These are phyloP conservation scores for Drosophila anomalata DNA, from an alignment of 2,888 invertebrate species.

Conservation along the genomic window DNA sequence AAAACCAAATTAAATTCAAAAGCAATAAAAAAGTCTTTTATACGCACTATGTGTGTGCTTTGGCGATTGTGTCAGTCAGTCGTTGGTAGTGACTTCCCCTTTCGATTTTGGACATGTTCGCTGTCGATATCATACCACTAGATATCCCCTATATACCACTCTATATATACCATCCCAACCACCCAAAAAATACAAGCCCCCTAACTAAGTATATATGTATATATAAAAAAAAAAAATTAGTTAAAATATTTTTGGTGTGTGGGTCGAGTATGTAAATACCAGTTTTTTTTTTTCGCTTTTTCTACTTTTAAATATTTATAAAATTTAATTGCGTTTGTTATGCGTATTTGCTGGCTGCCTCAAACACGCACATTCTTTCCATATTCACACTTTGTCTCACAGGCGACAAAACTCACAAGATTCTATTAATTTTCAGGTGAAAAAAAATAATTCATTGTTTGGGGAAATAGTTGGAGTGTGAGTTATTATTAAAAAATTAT, in stretches of 20 bases:
- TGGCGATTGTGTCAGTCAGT: constrained; percentile 43
- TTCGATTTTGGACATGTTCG: constrained; percentile 66
- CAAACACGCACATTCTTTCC: constrained; percentile 62
- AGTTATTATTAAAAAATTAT: too few species aligned
- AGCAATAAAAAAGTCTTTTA: constrained; percentile 61
- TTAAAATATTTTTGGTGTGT: constrained; percentile 30
- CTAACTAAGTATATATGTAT: background rate
- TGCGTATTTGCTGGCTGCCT: constrained; percentile 59
- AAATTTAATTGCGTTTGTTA: constrained; percentile 73
- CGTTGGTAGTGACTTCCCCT: constrained; percentile 56
- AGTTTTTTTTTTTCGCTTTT: constrained; percentile 18
- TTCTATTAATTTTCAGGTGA: background rate
- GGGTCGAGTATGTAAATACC: constrained; percentile 64
- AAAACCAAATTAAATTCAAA: constrained; percentile 68
- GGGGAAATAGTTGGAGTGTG: too few species aligned
- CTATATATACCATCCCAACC: constrained; percentile 3
- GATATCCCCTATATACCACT: background rate
- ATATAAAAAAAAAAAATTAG: background rate
- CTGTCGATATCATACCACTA: background rate
- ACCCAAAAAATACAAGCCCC: background rate
- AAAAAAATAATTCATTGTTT: too few species aligned
- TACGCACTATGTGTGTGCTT: constrained; percentile 54
- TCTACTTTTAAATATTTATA: constrained; percentile 70
- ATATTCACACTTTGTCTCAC: constrained; percentile 62
- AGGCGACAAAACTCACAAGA: constrained; percentile 20